Evolutionary conservation across 2,113 vertebrate species (phyloP), one percentile per base, ranked within the genome.

Genomic region (Perca schrenkii): DNA sequence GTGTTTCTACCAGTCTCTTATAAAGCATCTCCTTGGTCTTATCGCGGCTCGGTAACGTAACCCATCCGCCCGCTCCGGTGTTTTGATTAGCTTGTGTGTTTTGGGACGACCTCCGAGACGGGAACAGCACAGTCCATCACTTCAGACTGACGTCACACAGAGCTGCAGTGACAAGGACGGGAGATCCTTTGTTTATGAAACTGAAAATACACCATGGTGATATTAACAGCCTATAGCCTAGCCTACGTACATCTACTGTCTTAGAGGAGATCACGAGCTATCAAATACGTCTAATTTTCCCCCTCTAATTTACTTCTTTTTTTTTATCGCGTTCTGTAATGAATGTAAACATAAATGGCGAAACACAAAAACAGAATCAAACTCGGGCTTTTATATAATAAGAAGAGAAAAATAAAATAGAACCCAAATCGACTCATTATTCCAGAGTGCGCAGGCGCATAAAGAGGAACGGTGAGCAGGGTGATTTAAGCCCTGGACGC

Each of bases 381-480:
- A 89, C 91, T 94, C 28, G 91, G 92, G 52, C 91, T 81, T 90
- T 94, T 93, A 13, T 86, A 73, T 6, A 92, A 49, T 19, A 94
- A 80, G 54, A 93, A 91, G 25, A 94, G 17, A 69, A 94, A 94
- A 68, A 94, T 25, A 19, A 80, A 93, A 89, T 94, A 94, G 57
- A 94, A 88, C 0, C 91, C 91, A 56, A 94, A 94, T 11, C 93
- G 92, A 56, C 91, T 94, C 93, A 93, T 94, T 61, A 22, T 91
- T 77, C 6, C 40, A 8, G 1, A 47, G 1, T 4, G 82, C 85
- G 84, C 93, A 90, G 60, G 90, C 90, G 85, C 77, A 28, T 4
- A 6, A 13, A 25, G 25, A 13, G 21, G 5, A 8, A 3, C 0
- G 0, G 0, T 0, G 6, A 6, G 0, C 0, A 5, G 1, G 15